Evolutionary conservation across 2,888 invertebrate genomes (phyloP).

Genomic region (Drosophila peninsularis): DNA sequence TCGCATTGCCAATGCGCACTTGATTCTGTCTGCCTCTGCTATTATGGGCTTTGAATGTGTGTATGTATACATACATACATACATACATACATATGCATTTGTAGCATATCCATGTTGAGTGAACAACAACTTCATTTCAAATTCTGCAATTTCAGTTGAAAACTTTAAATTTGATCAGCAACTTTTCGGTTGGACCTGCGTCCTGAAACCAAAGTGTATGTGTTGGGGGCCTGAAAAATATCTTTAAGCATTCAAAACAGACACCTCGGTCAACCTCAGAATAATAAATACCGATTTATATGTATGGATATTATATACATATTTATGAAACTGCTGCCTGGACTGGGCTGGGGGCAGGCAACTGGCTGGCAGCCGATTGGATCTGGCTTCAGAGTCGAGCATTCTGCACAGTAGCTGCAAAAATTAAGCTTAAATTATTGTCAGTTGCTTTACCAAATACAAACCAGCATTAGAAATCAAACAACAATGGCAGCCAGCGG

Average conservation of each 20-base stretch:
- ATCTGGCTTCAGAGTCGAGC: background rate
- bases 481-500: constrained; percentile 57
- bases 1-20: constrained; percentile 38
- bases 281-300: constrained; percentile 44
- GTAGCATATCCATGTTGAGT: background rate
- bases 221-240: constrained; percentile 2
- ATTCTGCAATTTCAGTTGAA: constrained; percentile 6
- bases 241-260: constrained; percentile 17
- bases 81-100: background rate
- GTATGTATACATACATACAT: background rate
- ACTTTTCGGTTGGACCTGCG: constrained; percentile 8
- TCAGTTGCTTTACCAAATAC: constrained; percentile 40
- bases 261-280: constrained; percentile 41
- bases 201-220: background rate
- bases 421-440: constrained; percentile 59
- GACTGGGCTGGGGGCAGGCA: constrained; percentile 2
- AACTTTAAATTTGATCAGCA: constrained; percentile 1
- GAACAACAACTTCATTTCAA: constrained; percentile 12
- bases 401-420: constrained; percentile 4
- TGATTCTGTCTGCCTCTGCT: background rate
- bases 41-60: constrained; percentile 3
- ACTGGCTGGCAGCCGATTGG: constrained; percentile 13
- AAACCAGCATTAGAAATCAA: constrained; percentile 73
- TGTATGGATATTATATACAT: constrained; percentile 10
- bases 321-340: constrained; percentile 34